phyloP scores from a whole-genome alignment of 2,888 invertebrate genomes.

The Sepiola atlantica region DNA sequence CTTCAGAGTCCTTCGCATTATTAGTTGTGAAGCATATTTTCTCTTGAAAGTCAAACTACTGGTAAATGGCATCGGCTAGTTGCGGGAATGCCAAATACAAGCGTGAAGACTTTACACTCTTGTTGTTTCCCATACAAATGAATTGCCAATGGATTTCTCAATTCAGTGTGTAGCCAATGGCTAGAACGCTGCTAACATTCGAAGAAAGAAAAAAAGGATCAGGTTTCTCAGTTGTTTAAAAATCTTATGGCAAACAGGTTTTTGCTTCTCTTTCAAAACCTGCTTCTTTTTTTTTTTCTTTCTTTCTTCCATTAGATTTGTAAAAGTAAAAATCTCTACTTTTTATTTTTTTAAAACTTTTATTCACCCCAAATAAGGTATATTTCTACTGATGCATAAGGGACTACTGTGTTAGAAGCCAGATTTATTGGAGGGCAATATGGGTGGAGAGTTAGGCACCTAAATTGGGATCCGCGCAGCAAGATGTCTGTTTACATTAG shows the following conservation, averaged over 20 bases:
- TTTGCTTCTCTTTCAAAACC: not conserved
- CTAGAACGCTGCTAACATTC: not conserved
- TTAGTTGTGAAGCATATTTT: not conserved
- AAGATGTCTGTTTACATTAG: too few species aligned
- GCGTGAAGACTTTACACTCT: not conserved
- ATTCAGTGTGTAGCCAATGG: not conserved
- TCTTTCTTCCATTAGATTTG: not conserved
- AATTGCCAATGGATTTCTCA: not conserved
- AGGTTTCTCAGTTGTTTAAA: not conserved
- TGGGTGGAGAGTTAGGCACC: too few species aligned
- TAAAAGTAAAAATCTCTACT: not conserved
- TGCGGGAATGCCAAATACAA: not conserved
- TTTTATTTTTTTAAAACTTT: not conserved
- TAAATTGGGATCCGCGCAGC: too few species aligned
- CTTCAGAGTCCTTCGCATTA: not conserved
- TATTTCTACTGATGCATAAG: too few species aligned
- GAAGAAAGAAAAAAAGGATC: conserved; percentile 4
- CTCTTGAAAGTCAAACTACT: not conserved
- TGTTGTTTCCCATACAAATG: not conserved
- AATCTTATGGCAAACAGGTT: not conserved
- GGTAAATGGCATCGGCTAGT: not conserved
- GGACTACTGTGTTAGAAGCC: too few species aligned
- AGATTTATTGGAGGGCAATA: too few species aligned
- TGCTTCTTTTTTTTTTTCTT: not conserved
- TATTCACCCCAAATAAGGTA: too few species aligned